Evolutionary conservation across 2,797 vertebrate genomes (phyloP).

Genomic region (Iguana delicatissima): DNA sequence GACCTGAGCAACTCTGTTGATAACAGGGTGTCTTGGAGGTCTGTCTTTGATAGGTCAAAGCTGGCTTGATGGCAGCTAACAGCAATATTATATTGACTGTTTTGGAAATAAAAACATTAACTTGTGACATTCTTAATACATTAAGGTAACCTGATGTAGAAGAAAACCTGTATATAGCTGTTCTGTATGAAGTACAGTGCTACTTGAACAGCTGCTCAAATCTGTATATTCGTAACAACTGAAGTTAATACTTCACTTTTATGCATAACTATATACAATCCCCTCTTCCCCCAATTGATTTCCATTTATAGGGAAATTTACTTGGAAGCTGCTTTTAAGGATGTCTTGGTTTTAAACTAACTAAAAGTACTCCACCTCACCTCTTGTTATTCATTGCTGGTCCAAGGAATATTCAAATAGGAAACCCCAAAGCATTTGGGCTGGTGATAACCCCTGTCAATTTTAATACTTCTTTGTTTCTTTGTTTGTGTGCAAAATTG

Average conservation of each 20-base stretch:
- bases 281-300: too few species aligned
- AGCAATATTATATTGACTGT: not conserved
- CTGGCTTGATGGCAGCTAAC: too few species aligned
- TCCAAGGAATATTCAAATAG: not conserved
- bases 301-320: not conserved
- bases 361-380: not conserved
- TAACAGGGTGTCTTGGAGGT: too few species aligned
- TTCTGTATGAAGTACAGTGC: not conserved
- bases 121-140: not conserved
- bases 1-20: too few species aligned
- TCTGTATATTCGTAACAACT: not conserved
- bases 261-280: not conserved
- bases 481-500: not conserved
- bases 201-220: not conserved
- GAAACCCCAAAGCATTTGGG: not conserved
- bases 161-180: not conserved
- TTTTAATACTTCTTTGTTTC: not conserved
- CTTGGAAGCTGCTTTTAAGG: not conserved
- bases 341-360: not conserved
- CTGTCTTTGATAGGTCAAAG: too few species aligned
- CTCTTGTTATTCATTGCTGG: not conserved
- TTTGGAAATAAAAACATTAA: not conserved
- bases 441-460: not conserved
- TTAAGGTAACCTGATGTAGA: not conserved
- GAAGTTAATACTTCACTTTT: not conserved